Conservation (phyloP, 2,113 vertebrate species). For the Bujurquina vittata region DNA sequence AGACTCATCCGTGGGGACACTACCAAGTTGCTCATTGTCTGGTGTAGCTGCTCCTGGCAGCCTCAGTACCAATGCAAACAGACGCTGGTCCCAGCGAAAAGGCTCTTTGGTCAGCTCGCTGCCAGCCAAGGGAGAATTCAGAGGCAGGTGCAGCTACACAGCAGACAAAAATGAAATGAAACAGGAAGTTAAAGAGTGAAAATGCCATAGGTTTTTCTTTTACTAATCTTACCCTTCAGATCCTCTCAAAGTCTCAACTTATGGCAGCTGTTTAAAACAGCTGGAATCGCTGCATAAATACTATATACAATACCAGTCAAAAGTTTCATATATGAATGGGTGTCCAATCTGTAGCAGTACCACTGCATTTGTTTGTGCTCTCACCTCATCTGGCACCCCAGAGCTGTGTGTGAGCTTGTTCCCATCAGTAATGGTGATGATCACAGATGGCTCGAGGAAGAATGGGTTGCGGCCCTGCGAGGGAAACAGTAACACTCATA, state of each 20-base stretch:
- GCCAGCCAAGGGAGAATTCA: conserved; percentile 96
- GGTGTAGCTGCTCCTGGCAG: conserved; percentile 90
- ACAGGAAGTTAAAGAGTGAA: neutral
- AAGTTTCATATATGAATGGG: too few relatives aligned
- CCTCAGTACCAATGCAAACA: conserved; percentile 94
- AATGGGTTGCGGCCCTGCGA: conserved; percentile 95
- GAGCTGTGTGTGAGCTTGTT: conserved; percentile 95
- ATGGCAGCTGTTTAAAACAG: neutral
- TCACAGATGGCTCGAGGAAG: conserved; percentile 97
- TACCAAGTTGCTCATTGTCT: conserved; percentile 93
- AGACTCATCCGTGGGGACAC: conserved; percentile 95
- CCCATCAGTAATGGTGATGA: conserved; percentile 98
- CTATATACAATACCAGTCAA: neutral
- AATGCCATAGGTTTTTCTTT: neutral
- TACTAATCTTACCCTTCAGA: neutral
- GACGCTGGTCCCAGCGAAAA: conserved; percentile 98
- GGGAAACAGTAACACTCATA: conserved; percentile 36
- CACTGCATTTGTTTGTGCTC: conserved; percentile 13
- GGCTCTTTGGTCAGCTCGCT: conserved; percentile 99
- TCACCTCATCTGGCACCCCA: conserved; percentile 96
- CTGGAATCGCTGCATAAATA: neutral
- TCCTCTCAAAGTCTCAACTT: neutral
- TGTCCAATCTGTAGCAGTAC: too few relatives aligned
- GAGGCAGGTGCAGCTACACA: conserved; percentile 67
- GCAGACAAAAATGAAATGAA: neutral